phyloP scores from a whole-genome alignment of 1,140 invertebrate species.

The Plectus sambesii region DNA sequence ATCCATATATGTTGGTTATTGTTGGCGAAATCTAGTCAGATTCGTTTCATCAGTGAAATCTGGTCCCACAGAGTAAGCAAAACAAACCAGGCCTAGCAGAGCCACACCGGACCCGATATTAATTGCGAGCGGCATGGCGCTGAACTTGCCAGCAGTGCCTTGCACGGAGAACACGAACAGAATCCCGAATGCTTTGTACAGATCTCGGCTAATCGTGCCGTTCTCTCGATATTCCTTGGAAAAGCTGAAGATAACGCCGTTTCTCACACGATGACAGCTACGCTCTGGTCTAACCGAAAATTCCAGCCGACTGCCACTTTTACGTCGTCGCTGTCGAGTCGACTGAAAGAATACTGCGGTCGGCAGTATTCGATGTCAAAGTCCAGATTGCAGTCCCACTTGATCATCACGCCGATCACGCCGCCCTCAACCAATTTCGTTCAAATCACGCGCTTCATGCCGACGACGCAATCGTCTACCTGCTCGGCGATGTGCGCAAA shows the following conservation, averaged over 20 bases:
- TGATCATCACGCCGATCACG: neutral
- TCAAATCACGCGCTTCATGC: neutral
- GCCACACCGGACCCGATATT: constrained; percentile 24
- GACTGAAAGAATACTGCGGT: neutral
- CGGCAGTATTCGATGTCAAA: neutral
- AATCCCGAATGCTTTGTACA: constrained; percentile 22
- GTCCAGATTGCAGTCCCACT: neutral
- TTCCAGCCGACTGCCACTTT: neutral
- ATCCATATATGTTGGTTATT: too few relatives aligned
- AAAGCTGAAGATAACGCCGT: neutral
- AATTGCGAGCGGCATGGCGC: constrained; percentile 19
- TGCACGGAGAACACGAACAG: constrained; percentile 19
- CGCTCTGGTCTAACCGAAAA: neutral
- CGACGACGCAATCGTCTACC: neutral
- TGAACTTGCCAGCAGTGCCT: constrained; percentile 21
- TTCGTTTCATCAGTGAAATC: too few relatives aligned
- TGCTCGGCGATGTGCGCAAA: too few relatives aligned
- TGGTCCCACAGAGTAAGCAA: too few relatives aligned
- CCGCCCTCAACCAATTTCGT: neutral
- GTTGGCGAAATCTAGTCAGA: too few relatives aligned
- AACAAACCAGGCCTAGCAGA: constrained; percentile 21
- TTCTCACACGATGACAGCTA: neutral
- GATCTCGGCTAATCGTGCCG: neutral
- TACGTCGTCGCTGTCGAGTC: neutral
- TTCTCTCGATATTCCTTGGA: constrained; percentile 2